phyloP scores from a whole-genome alignment of 2,113 vertebrate genomes.

The Bujurquina vittata region DNA sequence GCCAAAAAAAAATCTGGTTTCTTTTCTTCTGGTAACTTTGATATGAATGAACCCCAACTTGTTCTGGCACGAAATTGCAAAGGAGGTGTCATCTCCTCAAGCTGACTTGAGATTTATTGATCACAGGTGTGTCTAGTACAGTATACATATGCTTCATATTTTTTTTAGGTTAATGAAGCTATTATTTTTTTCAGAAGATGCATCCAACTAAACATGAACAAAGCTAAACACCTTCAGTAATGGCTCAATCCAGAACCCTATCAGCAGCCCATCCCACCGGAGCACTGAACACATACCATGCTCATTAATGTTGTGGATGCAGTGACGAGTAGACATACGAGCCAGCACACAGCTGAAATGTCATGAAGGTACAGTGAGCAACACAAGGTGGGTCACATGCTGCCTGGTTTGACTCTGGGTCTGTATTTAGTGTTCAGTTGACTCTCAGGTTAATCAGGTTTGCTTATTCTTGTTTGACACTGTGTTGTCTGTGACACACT shows the following conservation, averaged over 20 bases:
- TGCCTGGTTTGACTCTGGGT: too few species aligned
- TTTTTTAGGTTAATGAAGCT: neutral
- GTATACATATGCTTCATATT: neutral
- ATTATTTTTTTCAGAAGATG: neutral
- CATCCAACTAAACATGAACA: neutral
- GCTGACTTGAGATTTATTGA: neutral
- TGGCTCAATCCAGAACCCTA: neutral
- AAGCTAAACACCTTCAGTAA: too few species aligned
- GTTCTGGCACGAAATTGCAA: neutral
- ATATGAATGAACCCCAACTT: neutral
- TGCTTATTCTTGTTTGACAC: too few species aligned
- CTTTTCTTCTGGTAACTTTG: neutral
- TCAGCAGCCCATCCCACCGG: neutral
- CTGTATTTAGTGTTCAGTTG: too few species aligned
- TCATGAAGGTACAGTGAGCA: too few species aligned
- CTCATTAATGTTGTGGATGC: neutral
- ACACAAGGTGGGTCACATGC: too few species aligned
- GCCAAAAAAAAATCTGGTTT: neutral
- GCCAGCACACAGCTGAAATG: neutral
- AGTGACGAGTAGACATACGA: neutral
- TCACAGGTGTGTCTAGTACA: accelerated
- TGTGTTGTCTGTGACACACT: too few species aligned
- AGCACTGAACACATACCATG: neutral
- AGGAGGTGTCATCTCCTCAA: neutral
- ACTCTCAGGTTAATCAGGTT: too few species aligned